Evolutionary conservation across 2,797 vertebrate species (phyloP).

Genomic region (Danio aesculapii): DNA sequence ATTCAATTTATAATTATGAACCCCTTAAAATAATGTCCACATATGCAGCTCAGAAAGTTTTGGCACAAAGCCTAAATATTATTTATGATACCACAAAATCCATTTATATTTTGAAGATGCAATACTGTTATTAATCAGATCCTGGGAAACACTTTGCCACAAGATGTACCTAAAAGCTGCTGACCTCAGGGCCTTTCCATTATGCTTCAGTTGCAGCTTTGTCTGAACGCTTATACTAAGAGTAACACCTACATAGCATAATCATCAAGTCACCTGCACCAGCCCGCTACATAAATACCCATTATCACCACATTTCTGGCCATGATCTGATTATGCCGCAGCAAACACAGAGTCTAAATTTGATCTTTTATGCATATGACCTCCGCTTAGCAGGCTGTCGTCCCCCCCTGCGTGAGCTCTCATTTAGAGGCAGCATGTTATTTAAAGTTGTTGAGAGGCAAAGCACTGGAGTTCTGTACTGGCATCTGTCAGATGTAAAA

Average conservation of each 20-base stretch:
- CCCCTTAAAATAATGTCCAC: not conserved
- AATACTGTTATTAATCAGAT: slow-evolving; percentile 21
- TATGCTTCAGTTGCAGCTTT: slow-evolving; percentile 10
- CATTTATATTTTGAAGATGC: not conserved
- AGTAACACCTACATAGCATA: slow-evolving; percentile 32
- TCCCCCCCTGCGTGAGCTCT: slow-evolving; percentile 30
- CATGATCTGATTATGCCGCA: slow-evolving; percentile 45
- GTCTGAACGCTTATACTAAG: not conserved
- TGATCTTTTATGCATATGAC: slow-evolving; percentile 47
- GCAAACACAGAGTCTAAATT: slow-evolving; percentile 25
- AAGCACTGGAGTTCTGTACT: slow-evolving; percentile 30
- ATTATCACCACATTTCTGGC: slow-evolving; percentile 49
- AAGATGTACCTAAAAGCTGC: slow-evolving; percentile 5
- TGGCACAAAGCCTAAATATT: slow-evolving; percentile 7
- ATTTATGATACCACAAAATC: not conserved
- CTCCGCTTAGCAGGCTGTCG: slow-evolving; percentile 41
- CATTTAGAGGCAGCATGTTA: slow-evolving; percentile 52
- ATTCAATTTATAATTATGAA: not conserved
- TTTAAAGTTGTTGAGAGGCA: slow-evolving; percentile 47
- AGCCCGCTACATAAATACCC: slow-evolving; percentile 49
- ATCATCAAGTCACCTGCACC: slow-evolving; percentile 47
- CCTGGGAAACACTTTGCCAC: not conserved
- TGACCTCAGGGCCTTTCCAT: slow-evolving; percentile 18
- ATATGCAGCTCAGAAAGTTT: not conserved
- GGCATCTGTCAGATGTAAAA: slow-evolving; percentile 57